A percentile compares a stretch with the other conserved stretches of the same genome.
Evolutionary conservation across 30 jellyfish, hydroid and myxozoan species (phyloP).

Genomic region (Catostylus mosaicus): DNA sequence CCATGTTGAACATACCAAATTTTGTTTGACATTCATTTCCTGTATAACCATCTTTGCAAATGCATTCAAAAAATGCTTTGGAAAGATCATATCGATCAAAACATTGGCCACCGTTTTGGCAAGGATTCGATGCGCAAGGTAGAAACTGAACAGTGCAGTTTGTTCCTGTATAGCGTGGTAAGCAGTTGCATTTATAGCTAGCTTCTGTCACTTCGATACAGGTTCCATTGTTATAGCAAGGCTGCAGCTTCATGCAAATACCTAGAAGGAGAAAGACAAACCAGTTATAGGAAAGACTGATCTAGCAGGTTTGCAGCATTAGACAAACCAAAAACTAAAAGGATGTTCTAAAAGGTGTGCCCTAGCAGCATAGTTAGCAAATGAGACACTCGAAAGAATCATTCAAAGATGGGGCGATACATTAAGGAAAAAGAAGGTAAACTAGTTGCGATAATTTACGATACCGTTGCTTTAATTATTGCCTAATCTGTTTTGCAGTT

Average conservation of each 20-base stretch:
- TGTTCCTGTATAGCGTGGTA: conserved; percentile 3
- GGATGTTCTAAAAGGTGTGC: no score
- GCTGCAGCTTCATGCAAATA: neutral
- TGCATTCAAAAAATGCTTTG: conserved; percentile 18
- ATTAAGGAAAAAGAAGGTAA: no score
- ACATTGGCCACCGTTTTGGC: conserved; percentile 27
- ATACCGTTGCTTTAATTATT: no score
- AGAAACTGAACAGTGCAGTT: conserved; percentile 7
- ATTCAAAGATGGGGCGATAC: no score
- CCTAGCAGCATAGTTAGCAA: no score
- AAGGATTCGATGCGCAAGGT: conserved; percentile 27
- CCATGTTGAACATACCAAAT: conserved; percentile 9
- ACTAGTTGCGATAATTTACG: no score
- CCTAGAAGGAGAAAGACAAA: conserved; percentile 2
- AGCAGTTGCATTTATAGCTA: conserved; percentile 24
- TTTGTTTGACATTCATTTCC: conserved; percentile 12
- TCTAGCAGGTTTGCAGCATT: no score
- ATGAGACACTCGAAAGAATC: no score
- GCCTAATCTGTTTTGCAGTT: no score
- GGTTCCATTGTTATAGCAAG: conserved; percentile 32
- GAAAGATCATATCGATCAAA: neutral
- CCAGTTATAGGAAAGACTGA: neutral
- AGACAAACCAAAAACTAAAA: no score
- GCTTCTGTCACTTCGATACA: neutral
- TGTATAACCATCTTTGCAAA: conserved; percentile 22